These are phyloP conservation scores for Ptychochromis oligacanthus DNA, from an alignment of 2,113 vertebrate species.

Conservation along the genomic window DNA sequence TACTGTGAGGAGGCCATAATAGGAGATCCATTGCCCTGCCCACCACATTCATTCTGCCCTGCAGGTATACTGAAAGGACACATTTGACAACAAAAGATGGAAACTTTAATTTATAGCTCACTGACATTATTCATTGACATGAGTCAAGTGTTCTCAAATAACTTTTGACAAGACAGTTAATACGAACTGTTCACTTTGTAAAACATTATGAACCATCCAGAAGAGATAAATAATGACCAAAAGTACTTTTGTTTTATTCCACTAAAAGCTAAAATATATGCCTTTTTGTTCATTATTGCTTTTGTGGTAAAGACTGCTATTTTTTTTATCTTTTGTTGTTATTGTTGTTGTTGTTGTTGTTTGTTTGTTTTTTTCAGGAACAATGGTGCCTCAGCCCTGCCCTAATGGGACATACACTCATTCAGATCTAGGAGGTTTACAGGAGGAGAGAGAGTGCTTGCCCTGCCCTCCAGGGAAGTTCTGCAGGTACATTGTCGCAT, in stretches of 20 bases:
- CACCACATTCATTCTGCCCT: slow-evolving; percentile 88
- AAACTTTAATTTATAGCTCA: background rate
- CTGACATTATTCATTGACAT: background rate
- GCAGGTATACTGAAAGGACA: slow-evolving; percentile 75
- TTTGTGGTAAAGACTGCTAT: background rate
- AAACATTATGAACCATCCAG: background rate
- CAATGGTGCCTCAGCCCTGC: slow-evolving; percentile 81
- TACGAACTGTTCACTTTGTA: background rate
- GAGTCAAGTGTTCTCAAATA: background rate
- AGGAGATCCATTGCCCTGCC: slow-evolving; percentile 82
- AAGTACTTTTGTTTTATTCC: background rate
- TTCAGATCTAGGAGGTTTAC: slow-evolving; percentile 78
- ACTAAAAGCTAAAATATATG: background rate
- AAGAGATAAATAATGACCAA: background rate
- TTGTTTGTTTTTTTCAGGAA: slow-evolving; percentile 81
- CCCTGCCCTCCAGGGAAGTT: slow-evolving; percentile 87
- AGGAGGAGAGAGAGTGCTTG: slow-evolving; percentile 83
- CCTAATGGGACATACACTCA: slow-evolving; percentile 88
- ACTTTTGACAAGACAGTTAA: background rate
- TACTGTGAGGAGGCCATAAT: slow-evolving; percentile 86
- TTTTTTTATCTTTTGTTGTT: background rate
- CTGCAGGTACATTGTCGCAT: slow-evolving; percentile 75
- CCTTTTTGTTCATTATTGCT: background rate
- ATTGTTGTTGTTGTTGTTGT: too few relatives aligned
- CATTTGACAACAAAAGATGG: background rate